Evolutionary conservation across 1,140 invertebrate genomes (phyloP).

Genomic region (Pogonognathellus flavescens): DNA sequence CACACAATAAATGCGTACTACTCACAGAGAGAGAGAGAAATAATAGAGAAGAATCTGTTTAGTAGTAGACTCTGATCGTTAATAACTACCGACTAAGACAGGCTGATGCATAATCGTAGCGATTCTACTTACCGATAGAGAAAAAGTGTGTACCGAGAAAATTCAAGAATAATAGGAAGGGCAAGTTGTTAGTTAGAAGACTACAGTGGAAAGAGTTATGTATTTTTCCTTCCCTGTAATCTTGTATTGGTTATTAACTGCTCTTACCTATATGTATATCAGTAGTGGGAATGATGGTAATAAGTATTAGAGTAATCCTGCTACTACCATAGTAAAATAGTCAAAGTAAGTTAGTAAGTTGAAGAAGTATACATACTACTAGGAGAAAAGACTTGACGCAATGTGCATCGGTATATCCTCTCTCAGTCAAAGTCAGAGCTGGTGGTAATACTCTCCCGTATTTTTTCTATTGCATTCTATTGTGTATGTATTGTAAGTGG

Average conservation of each 20-base stretch:
- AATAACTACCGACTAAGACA: not conserved
- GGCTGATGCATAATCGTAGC: constrained; percentile 2
- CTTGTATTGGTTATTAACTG: not conserved
- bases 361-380: too few relatives aligned
- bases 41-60: not conserved
- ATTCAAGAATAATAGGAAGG: constrained; percentile 12
- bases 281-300: not conserved
- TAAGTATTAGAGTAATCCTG: not conserved
- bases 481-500: constrained; percentile 42
- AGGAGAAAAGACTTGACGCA: constrained; percentile 9
- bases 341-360: not conserved
- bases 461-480: constrained; percentile 23
- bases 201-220: constrained; percentile 10
- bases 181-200: not conserved
- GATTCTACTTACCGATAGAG: not conserved
- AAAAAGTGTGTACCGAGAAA: constrained; percentile 1
- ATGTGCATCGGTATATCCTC: constrained; percentile 44
- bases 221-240: constrained; percentile 41
- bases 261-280: not conserved
- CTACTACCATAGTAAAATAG: not conserved
- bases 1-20: not conserved
- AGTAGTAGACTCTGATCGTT: not conserved
- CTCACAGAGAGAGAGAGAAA: not conserved
- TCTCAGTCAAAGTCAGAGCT: not conserved
- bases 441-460: not conserved